Base-by-base conservation (phyloP, 2,888 invertebrate genomes). In the Entomobrya proxima region DNA sequence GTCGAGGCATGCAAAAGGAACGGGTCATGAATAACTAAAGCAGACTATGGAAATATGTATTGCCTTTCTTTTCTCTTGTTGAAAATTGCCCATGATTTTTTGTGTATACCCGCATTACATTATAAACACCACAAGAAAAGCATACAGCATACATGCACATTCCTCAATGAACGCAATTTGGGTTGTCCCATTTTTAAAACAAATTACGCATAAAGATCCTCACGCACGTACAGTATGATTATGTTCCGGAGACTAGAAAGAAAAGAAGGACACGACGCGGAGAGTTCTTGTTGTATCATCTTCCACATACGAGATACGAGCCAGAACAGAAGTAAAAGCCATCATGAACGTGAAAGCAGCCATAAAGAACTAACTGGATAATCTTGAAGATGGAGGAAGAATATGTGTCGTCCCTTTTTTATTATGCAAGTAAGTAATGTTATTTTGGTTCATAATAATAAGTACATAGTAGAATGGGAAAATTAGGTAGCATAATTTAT, bases 141-240 rank as follows among this genome's bases (percentile, higher is more conserved):
- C n/a, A n/a, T n/a, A n/a, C n/a, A n/a, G n/a, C n/a, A n/a, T 7
- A 61, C 61, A 13, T 61, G n/a, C 9, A 32, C 64, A 64, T 64
- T 64, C 35, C 11, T 64, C 64, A n/a, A 35, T 32, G 35, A 35
- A n/a, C 35, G 7, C 37, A 64, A 64, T 64, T 64, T 61, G 4
- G 35, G 4, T 64, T 64, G 77, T 58, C 58, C 40, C 58, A 77
- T 55, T 77, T 77, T 77, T 40, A 58, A 9, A 37, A 40, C 32
- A 77, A 77, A 77, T 77, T 58, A 77, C 30, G 58, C 58, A 77
- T 58, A 58, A 77, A 40, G 40, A 58, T 72, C 35, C 58, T 21
- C 61, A 61, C 58, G 61, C 77, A 77, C 77, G 77, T 77, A 77
- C 77, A n/a, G n/a, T n/a, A 55, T 64, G 64, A 64, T 64, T 64